Percentiles rank a stretch among this genome's conserved stretches.
These are phyloP conservation scores for Acromyrmex heyeri DNA, from an alignment of 1,140 invertebrate genomes.

Conservation along the genomic window DNA sequence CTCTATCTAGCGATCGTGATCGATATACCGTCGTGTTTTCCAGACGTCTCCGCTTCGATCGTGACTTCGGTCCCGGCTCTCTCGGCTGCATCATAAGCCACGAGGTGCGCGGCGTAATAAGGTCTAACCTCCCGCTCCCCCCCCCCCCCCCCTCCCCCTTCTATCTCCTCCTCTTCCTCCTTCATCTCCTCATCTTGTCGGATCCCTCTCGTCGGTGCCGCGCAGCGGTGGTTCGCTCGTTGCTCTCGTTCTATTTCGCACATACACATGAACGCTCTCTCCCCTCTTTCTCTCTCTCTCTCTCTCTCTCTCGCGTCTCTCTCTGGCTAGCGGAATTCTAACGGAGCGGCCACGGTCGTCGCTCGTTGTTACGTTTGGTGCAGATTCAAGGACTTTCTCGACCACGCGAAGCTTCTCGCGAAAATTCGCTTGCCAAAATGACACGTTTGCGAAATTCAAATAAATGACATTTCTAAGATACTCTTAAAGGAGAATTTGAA, in stretches of 20 bases:
- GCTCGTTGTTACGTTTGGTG: slow-evolving; percentile 56
- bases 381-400: slow-evolving; percentile 55
- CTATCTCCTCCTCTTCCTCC: slow-evolving; percentile 51
- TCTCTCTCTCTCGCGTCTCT: slow-evolving; percentile 65
- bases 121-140: slow-evolving; percentile 62
- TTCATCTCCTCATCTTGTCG: slow-evolving; percentile 65
- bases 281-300: slow-evolving; percentile 11
- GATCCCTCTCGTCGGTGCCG: slow-evolving; percentile 59
- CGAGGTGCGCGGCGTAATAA: slow-evolving; percentile 65
- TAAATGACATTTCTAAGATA: slow-evolving; percentile 9
- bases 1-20: background rate
- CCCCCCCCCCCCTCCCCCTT: slow-evolving; percentile 42
- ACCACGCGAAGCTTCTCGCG: slow-evolving; percentile 6
- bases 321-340: slow-evolving; percentile 67
- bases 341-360: slow-evolving; percentile 48
- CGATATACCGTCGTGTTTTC: slow-evolving; percentile 37
- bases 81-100: slow-evolving; percentile 53
- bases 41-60: slow-evolving; percentile 29
- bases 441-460: background rate
- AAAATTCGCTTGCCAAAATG: slow-evolving; percentile 30
- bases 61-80: slow-evolving; percentile 35
- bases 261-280: slow-evolving; percentile 50
- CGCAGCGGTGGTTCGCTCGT: slow-evolving; percentile 36
- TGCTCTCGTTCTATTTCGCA: slow-evolving; percentile 66
- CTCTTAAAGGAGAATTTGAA: background rate